These are phyloP conservation scores for Momotus momota DNA, from an alignment of 2,797 vertebrate species.

Conservation along the genomic window DNA sequence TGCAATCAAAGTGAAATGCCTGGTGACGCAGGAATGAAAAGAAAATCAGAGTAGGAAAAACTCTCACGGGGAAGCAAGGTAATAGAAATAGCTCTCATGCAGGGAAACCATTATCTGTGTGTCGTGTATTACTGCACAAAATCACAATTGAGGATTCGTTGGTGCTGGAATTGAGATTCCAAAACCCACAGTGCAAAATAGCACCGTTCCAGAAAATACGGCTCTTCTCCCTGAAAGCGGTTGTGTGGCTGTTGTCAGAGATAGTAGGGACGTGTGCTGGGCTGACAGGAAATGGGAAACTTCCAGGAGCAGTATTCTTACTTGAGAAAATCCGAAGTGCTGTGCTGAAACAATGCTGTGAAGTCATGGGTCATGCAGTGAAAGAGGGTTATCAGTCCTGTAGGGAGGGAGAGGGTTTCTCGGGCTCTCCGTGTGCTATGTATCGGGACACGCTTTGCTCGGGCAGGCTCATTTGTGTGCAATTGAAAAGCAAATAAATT, in stretches of 20 bases:
- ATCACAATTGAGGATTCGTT: not conserved
- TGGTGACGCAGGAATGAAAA: not conserved
- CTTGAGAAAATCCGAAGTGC: not conserved
- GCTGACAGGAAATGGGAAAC: not conserved
- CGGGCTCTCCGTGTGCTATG: rapidly evolving
- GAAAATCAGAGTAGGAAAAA: not conserved
- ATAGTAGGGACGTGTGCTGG: not conserved
- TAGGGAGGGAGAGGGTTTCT: not conserved
- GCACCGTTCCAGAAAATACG: rapidly evolving
- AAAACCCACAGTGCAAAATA: not conserved
- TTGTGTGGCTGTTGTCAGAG: not conserved
- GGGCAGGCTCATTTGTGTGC: not conserved
- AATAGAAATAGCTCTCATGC: not conserved
- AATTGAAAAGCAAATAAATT: not conserved
- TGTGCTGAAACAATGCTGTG: constrained; percentile 1
- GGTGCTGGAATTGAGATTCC: not conserved
- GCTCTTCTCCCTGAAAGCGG: not conserved
- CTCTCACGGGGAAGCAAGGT: not conserved
- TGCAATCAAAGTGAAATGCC: not conserved
- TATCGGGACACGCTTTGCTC: not conserved
- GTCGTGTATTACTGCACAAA: not conserved
- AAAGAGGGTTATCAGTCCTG: not conserved
- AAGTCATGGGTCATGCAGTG: not conserved
- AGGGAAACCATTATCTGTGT: not conserved
- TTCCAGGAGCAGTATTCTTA: not conserved